Evolutionary conservation across 2,113 vertebrate genomes (phyloP).

Genomic region (Oryzias curvinotus): DNA sequence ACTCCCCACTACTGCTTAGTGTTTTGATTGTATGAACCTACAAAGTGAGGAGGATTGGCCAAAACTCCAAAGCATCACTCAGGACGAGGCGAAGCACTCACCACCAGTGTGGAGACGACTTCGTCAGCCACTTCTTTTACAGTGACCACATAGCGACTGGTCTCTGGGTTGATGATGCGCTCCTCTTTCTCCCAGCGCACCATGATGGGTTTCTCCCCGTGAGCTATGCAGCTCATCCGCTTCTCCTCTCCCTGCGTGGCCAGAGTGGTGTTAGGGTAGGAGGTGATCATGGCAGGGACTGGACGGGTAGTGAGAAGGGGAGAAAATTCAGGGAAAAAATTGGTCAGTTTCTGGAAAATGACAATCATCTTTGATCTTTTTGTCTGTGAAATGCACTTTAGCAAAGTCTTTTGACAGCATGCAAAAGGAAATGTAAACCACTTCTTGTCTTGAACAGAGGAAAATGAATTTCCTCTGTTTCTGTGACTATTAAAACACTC

Average conservation of each 20-base stretch:
- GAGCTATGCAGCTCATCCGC: conserved; percentile 93
- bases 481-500: conserved; percentile 48
- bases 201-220: conserved; percentile 97
- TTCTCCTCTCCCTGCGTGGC: conserved; percentile 97
- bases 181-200: conserved; percentile 99
- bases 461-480: conserved; percentile 24
- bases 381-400: neutral
- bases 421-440: conserved; percentile 1
- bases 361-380: neutral
- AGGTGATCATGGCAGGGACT: conserved; percentile 99
- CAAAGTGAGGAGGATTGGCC: neutral
- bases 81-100: conserved; percentile 40
- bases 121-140: conserved; percentile 94
- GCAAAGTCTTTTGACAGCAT: neutral
- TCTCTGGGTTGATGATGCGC: conserved; percentile 95
- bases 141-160: conserved; percentile 93
- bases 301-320: conserved; percentile 3
- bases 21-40: no score
- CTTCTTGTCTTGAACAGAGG: conserved; percentile 19
- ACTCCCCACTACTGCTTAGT: no score
- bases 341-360: neutral
- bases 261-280: conserved; percentile 96
- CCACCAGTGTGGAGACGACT: conserved; percentile 94
- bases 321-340: neutral
- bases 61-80: conserved; percentile 2